A percentile compares a stretch with the other conserved stretches of the same genome.
Evolutionary conservation across 2,888 invertebrate genomes (phyloP).

Genomic region (Galerucella nymphaeae): DNA sequence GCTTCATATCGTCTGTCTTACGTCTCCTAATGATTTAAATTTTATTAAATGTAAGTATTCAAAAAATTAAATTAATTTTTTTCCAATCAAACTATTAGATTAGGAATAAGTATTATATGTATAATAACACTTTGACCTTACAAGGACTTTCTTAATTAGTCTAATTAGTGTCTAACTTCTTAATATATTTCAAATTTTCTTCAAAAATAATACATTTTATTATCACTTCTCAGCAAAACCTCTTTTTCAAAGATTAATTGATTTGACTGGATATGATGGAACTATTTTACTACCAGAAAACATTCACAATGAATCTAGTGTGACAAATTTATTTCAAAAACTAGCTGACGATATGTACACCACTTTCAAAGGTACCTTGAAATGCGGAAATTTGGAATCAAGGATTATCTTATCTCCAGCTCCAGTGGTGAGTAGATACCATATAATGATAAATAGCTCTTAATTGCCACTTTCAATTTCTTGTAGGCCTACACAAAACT

Average conservation of each 20-base stretch:
- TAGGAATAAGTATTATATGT: no score
- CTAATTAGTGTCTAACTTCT: no score
- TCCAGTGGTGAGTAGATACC: slow-evolving; percentile 69
- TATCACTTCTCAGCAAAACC: slow-evolving; percentile 69
- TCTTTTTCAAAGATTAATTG: slow-evolving; percentile 83
- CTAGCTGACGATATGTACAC: slow-evolving; percentile 79
- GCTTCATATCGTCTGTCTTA: slow-evolving; percentile 79
- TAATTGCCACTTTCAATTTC: neutral
- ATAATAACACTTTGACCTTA: no score
- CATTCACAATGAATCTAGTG: slow-evolving; percentile 59
- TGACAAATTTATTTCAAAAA: slow-evolving; percentile 72
- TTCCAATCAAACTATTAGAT: no score
- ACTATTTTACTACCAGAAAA: slow-evolving; percentile 71
- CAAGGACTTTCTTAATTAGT: no score
- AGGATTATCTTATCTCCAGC: slow-evolving; percentile 79
- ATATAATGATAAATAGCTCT: neutral
- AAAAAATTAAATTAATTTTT: neutral
- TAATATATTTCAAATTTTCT: no score
- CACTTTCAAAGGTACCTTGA: slow-evolving; percentile 77
- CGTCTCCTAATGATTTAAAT: slow-evolving; percentile 73
- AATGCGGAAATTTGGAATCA: slow-evolving; percentile 81
- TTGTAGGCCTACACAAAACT: slow-evolving; percentile 67
- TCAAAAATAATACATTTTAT: neutral
- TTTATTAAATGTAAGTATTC: slow-evolving; percentile 62
- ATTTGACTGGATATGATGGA: slow-evolving; percentile 78